Conservation (phyloP, 2,113 vertebrate genomes). For the Dunckerocampus dactyliophorus region DNA sequence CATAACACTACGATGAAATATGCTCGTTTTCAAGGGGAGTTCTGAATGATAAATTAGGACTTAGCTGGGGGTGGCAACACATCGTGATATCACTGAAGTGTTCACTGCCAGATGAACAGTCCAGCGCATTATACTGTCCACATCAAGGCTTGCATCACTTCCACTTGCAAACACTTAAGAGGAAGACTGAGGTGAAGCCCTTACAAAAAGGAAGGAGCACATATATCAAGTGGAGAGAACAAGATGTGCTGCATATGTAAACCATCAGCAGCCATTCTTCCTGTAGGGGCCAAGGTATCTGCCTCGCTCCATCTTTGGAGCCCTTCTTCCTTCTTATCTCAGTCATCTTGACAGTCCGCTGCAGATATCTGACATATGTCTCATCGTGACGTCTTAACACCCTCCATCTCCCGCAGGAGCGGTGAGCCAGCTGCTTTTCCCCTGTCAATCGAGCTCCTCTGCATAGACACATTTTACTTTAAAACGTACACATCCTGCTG, state of each 20-base stretch:
- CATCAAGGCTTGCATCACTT: conserved; percentile 31
- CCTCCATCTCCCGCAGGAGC: conserved; percentile 39
- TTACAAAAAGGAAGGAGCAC: conserved; percentile 13
- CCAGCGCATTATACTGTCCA: conserved; percentile 19
- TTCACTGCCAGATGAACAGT: conserved; percentile 7
- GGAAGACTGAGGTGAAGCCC: conserved; percentile 24
- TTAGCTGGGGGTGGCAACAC: background rate
- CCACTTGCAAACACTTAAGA: conserved; percentile 29
- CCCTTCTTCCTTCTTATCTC: conserved; percentile 37
- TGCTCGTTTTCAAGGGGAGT: background rate
- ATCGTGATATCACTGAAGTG: conserved; percentile 12
- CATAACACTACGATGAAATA: no score
- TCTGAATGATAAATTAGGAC: background rate
- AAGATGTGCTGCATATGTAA: conserved; percentile 9
- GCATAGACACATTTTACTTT: conserved; percentile 14
- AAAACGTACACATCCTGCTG: conserved; percentile 15
- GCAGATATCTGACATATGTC: conserved; percentile 64
- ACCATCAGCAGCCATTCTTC: conserved; percentile 28
- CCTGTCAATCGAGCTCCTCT: conserved; percentile 40
- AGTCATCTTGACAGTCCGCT: conserved; percentile 38
- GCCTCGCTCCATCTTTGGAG: conserved; percentile 18
- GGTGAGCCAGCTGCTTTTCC: conserved; percentile 25
- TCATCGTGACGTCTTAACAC: conserved; percentile 66
- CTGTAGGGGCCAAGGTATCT: conserved; percentile 44
- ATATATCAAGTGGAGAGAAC: conserved; percentile 14